Evolutionary conservation across 2,113 vertebrate species (phyloP).

Genomic region (Anguilla rostrata): DNA sequence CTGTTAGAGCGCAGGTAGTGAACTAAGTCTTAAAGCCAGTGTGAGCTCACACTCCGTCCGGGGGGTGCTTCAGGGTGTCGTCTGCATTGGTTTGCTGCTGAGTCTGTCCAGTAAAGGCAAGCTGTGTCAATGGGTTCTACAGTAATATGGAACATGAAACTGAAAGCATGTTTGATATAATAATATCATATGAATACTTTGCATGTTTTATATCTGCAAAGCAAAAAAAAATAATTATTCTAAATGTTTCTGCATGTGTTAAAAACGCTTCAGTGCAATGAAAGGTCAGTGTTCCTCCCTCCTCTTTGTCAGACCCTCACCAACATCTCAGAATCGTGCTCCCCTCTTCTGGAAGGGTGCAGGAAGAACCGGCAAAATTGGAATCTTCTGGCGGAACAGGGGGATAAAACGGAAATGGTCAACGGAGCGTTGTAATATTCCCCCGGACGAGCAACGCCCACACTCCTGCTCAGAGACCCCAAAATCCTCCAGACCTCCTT

Average conservation of each 20-base stretch:
- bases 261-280: not conserved
- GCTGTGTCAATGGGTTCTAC: not conserved
- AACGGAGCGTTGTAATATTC: constrained; percentile 74
- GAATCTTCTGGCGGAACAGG: constrained; percentile 86
- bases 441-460: constrained; percentile 30
- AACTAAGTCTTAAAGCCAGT: no score
- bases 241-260: no score
- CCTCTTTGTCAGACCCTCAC: constrained; percentile 77
- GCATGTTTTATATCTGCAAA: not conserved
- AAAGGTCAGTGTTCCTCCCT: not conserved
- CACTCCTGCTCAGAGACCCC: not conserved
- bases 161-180: no score
- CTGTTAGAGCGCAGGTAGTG: no score
- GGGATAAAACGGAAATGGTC: constrained; percentile 73
- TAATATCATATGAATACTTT: no score
- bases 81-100: no score
- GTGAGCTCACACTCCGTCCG: no score
- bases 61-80: no score
- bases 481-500: constrained; percentile 18
- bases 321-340: constrained; percentile 81
- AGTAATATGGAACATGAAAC: not conserved
- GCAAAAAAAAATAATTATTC: not conserved
- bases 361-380: constrained; percentile 88
- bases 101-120: no score
- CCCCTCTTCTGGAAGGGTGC: constrained; percentile 91